Percentiles rank a stretch among this genome's conserved stretches.
These are phyloP conservation scores for Percopsis transmontana DNA, from an alignment of 2,113 vertebrate species.

Conservation along the genomic window DNA sequence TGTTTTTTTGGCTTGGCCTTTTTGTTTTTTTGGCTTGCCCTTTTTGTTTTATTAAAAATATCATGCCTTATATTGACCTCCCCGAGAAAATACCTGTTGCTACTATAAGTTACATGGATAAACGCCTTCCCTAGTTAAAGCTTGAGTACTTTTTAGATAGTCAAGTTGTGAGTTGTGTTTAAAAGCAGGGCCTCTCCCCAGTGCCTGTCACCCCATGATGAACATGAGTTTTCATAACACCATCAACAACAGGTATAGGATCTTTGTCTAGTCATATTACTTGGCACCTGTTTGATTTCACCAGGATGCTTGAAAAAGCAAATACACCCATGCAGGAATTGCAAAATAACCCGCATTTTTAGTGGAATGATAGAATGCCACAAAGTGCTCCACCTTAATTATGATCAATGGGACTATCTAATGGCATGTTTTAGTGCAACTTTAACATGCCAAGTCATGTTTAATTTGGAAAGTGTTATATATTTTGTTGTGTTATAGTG, in stretches of 20 bases:
- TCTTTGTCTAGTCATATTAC: conserved; percentile 18
- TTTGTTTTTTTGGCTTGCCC: too few relatives aligned
- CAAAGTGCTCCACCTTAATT: background rate
- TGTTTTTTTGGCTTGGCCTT: too few relatives aligned
- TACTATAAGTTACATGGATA: too few relatives aligned
- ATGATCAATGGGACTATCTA: background rate
- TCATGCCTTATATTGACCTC: too few relatives aligned
- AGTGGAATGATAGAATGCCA: background rate
- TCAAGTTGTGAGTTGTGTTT: conserved; percentile 75
- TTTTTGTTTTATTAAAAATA: too few relatives aligned
- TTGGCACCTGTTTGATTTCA: conserved; percentile 88
- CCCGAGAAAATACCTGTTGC: too few relatives aligned
- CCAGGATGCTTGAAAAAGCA: conserved; percentile 82
- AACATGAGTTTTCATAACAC: background rate
- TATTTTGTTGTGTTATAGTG: conserved; percentile 3
- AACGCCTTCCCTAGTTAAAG: too few relatives aligned
- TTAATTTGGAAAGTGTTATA: conserved; percentile 25
- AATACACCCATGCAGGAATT: background rate
- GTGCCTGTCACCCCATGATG: background rate
- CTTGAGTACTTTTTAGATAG: conserved; percentile 38
- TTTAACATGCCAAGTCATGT: conserved; percentile 11
- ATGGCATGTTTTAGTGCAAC: background rate
- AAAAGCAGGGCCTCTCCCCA: conserved; percentile 14
- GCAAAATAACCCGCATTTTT: background rate
- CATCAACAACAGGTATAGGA: background rate